Evolutionary conservation across 2,797 vertebrate genomes (phyloP).

Genomic region (Apogon talboti): DNA sequence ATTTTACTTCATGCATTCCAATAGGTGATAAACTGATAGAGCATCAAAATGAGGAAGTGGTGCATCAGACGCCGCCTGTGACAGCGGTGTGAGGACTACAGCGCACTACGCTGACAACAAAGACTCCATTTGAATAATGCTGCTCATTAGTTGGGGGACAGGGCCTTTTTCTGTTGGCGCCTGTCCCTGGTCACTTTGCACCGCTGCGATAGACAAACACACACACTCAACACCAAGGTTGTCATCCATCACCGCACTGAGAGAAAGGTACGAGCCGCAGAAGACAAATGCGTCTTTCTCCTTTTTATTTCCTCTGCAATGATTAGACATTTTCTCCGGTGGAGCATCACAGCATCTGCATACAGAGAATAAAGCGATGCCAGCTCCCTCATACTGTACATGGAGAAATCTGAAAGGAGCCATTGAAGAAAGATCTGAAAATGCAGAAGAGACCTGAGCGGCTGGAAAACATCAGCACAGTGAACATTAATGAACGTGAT

Average conservation of each 20-base stretch:
- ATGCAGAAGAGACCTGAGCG: slow-evolving; percentile 40
- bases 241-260: slow-evolving; percentile 78
- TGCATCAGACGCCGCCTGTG: slow-evolving; percentile 57
- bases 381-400: slow-evolving; percentile 49
- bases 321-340: slow-evolving; percentile 64
- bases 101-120: slow-evolving; percentile 75
- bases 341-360: slow-evolving; percentile 44
- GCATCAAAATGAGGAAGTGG: slow-evolving; percentile 61
- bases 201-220: slow-evolving; percentile 77
- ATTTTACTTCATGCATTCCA: slow-evolving; percentile 50
- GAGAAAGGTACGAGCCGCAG: slow-evolving; percentile 58
- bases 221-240: slow-evolving; percentile 74
- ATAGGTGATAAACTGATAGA: slow-evolving; percentile 50
- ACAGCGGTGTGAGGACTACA: slow-evolving; percentile 61
- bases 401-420: slow-evolving; percentile 36
- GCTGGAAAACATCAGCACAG: slow-evolving; percentile 44
- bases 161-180: slow-evolving; percentile 75
- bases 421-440: slow-evolving; percentile 59
- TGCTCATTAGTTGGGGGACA: slow-evolving; percentile 82
- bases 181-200: slow-evolving; percentile 84
- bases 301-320: slow-evolving; percentile 60
- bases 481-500: slow-evolving; percentile 46
- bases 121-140: slow-evolving; percentile 84
- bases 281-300: slow-evolving; percentile 68
- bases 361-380: slow-evolving; percentile 51